Percentiles rank a stretch among this genome's conserved stretches.
Evolutionary conservation across 2,113 vertebrate species (phyloP).

Genomic region (Campylomormyrus numenius): DNA sequence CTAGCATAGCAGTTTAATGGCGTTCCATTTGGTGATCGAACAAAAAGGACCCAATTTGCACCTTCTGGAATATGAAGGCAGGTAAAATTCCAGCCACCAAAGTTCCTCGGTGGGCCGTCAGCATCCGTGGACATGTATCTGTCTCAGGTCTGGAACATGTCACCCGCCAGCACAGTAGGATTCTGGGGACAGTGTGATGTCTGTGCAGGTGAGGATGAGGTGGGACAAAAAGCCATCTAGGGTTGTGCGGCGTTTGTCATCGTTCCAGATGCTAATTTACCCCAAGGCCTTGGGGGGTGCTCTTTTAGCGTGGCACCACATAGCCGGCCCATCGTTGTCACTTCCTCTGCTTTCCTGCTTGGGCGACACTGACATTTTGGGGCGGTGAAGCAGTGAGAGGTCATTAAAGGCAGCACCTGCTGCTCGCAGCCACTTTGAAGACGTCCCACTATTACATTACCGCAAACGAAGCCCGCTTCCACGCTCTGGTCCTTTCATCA

Average conservation of each 20-base stretch:
- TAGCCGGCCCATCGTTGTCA: not conserved
- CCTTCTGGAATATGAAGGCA: not conserved
- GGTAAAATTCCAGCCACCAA: not conserved
- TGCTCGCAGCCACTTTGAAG: constrained; percentile 2
- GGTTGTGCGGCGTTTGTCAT: constrained; percentile 40
- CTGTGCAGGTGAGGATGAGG: not conserved
- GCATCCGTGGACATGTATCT: not conserved
- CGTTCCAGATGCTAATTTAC: constrained; percentile 72
- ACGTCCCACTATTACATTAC: not conserved
- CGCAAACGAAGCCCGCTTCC: constrained; percentile 1
- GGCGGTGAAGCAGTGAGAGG: not conserved
- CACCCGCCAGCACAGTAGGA: not conserved
- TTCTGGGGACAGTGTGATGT: not conserved
- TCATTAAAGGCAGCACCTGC: constrained; percentile 21
- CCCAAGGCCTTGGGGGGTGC: constrained; percentile 70
- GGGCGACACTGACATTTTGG: constrained; percentile 5
- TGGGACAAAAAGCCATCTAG: not conserved
- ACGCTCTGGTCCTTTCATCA: not conserved
- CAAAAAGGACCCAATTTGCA: not conserved
- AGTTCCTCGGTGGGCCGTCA: not conserved
- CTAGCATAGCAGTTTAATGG: not conserved
- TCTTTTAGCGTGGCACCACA: constrained; percentile 46
- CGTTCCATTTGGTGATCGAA: not conserved
- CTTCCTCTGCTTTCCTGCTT: not conserved
- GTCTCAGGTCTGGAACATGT: not conserved